A percentile compares a stretch with the other conserved stretches of the same genome.
Evolutionary conservation across 2,113 vertebrate genomes (phyloP).

Genomic region (Hylia prasina): DNA sequence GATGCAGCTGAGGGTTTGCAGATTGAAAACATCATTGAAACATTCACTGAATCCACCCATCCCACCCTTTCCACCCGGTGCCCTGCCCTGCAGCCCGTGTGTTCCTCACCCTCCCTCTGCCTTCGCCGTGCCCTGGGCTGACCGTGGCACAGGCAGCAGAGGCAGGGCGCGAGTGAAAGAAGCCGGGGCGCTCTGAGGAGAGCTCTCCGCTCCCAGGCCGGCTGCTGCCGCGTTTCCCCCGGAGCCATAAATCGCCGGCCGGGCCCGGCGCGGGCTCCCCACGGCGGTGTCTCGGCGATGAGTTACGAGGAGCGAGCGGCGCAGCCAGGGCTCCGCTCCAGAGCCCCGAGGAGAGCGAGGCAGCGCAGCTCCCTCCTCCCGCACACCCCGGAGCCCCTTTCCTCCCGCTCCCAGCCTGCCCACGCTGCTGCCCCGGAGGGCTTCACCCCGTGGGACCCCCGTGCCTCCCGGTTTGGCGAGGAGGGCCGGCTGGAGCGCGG

Average conservation of each 20-base stretch:
- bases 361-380: neutral
- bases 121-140: fast-evolving
- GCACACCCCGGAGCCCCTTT: neutral
- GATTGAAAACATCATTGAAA: neutral
- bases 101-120: neutral
- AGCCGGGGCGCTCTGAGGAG: too few species aligned
- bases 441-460: neutral
- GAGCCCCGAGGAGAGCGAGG: neutral
- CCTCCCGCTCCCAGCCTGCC: neutral
- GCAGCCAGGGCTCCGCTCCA: neutral
- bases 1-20: too few species aligned
- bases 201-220: neutral
- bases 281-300: neutral
- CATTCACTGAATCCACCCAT: neutral
- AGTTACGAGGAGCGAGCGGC: slow-evolving; percentile 42
- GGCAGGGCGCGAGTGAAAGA: fast-evolving
- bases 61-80: neutral
- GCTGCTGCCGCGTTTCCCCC: neutral
- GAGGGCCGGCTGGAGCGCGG: neutral
- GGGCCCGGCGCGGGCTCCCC: neutral
- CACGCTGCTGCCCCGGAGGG: fast-evolving
- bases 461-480: fast-evolving
- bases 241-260: neutral
- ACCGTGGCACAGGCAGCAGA: neutral
- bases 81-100: fast-evolving